A percentile compares a stretch with the other conserved stretches of the same genome.
Evolutionary conservation across 1,140 invertebrate genomes (phyloP).

Genomic region (Drosophila prosaltans): DNA sequence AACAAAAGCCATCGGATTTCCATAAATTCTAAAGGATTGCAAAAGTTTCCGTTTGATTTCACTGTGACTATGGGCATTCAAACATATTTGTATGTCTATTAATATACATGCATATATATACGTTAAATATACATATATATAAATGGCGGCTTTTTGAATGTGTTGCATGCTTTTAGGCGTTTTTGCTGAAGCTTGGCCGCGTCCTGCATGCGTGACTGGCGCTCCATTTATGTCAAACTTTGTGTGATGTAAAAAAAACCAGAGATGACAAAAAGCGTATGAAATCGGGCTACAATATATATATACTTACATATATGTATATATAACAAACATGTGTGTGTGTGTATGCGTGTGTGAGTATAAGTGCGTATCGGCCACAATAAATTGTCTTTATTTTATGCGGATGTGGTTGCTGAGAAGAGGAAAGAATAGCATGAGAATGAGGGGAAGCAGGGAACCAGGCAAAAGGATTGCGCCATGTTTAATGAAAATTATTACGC

Average conservation of each 20-base stretch:
- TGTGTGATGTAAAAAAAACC: slow-evolving; percentile 60
- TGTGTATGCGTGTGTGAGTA: slow-evolving; percentile 35
- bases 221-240: slow-evolving; percentile 73
- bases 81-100: slow-evolving; percentile 4
- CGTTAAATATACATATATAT: background rate
- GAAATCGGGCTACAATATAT: slow-evolving; percentile 38
- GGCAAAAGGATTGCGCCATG: slow-evolving; percentile 61
- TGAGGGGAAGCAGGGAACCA: slow-evolving; percentile 20
- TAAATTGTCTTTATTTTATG: slow-evolving; percentile 74
- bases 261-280: slow-evolving; percentile 54
- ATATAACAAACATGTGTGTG: slow-evolving; percentile 13
- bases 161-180: slow-evolving; percentile 47
- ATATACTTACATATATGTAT: slow-evolving; percentile 31
- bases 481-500: slow-evolving; percentile 76
- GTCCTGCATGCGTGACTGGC: slow-evolving; percentile 59
- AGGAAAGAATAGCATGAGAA: background rate
- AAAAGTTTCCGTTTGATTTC: slow-evolving; percentile 2
- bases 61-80: background rate
- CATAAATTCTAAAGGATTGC: background rate
- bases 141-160: slow-evolving; percentile 32
- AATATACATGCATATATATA: background rate
- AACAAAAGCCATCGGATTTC: background rate
- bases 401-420: slow-evolving; percentile 49
- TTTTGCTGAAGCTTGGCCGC: slow-evolving; percentile 27
- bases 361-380: slow-evolving; percentile 68